phyloP scores from a whole-genome alignment of 2,797 vertebrate genomes.

The Champsocephalus gunnari region DNA sequence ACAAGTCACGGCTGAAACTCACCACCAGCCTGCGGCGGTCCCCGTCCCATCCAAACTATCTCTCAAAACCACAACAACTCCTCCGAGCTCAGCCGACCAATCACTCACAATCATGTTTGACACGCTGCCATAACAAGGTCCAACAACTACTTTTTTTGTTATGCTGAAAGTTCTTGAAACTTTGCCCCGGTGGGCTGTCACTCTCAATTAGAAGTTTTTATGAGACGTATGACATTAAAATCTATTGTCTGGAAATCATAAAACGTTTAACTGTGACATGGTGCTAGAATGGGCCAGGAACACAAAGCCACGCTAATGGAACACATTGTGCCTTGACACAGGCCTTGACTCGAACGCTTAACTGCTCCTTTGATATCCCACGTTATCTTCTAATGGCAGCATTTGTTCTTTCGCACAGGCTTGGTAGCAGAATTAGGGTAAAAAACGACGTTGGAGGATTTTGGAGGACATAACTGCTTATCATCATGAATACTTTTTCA shows the following conservation, averaged over 20 bases:
- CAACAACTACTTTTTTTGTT: conserved; percentile 19
- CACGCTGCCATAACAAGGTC: conserved; percentile 18
- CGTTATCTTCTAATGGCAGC: conserved; percentile 39
- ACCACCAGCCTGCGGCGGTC: conserved; percentile 61
- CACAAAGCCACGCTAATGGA: conserved; percentile 1
- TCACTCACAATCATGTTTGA: conserved; percentile 42
- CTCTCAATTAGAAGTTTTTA: conserved; percentile 19
- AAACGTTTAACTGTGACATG: not conserved
- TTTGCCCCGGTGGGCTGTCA: conserved; percentile 3
- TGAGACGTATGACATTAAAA: conserved; percentile 3
- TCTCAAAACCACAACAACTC: conserved; percentile 46
- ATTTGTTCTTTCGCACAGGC: conserved; percentile 17
- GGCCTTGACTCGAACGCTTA: not conserved
- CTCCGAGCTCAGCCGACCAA: conserved; percentile 22
- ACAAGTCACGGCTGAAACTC: conserved; percentile 73
- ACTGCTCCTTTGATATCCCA: conserved; percentile 12
- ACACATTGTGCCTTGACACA: not conserved
- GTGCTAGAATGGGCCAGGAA: conserved; percentile 8
- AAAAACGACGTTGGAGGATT: not conserved
- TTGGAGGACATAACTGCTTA: conserved; percentile 17
- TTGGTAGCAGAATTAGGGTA: not conserved
- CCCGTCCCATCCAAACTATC: conserved; percentile 55
- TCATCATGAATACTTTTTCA: conserved; percentile 1
- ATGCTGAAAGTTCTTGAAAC: conserved; percentile 16
- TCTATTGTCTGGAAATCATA: conserved; percentile 11